Evolutionary conservation across 2,113 vertebrate species (phyloP), one percentile per base, ranked within the genome.

Genomic region (Pollimyrus isidori): DNA sequence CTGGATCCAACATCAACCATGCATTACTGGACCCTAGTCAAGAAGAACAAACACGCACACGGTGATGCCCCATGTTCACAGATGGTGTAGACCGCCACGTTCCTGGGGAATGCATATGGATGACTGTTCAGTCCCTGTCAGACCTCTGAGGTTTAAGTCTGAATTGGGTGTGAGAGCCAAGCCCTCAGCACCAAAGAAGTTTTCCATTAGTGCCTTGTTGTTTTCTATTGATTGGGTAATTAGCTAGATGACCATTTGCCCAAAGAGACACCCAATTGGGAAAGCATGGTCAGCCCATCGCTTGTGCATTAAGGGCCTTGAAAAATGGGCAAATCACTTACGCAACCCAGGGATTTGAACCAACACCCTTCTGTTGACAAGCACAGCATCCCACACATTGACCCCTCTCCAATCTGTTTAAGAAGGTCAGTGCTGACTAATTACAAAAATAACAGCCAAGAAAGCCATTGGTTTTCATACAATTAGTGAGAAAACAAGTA

Each of bases 1-100:
- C 84, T 87, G 88, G 23, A 76, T 86, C 90, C 30, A 89, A 62
- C 35, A 48, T 87, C 84, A 87, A 65, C 53, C 52, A 83, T 65
- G 48, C 65, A 42, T 90, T 58, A 89, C 50, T 88, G 87, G 82
- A 65, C n/a, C 26, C 7, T n/a, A 83, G 69, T 84, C 56, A n/a
- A 45, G 73, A 48, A 90, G 86, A 85, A 4, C 87, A 88, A 80
- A 21, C 58, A 56, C 30, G 13, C n/a, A 53, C 13, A 30, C 26
- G 50, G 50, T 86, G 85, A 39, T 87, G 26, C 85, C 83, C n/a
- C 48, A 50, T 7, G 35, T 80, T 4, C 35, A 42, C 35, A 19
- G 45, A 49, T n/a, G 45, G 10, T 48, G 48, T 48, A 86, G 73
- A 86, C 83, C 19, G 9, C 48, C 45, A 13, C 4, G 19, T 50